Base-by-base conservation (phyloP, 2,888 invertebrate species). In the Drosophila paranaensis region DNA sequence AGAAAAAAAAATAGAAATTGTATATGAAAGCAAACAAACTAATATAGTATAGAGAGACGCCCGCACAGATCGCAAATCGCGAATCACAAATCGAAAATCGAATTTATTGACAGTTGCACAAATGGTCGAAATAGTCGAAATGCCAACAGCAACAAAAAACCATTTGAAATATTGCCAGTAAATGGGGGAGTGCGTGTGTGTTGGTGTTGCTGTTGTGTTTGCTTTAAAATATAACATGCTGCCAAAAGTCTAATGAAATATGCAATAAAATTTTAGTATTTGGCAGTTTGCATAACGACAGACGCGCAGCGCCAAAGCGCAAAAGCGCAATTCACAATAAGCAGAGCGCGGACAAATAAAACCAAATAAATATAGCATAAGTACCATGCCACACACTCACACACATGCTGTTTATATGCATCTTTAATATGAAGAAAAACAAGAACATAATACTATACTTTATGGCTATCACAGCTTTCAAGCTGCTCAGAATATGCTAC, bases 181-280 rank as follows among this genome's bases (percentile, higher is more conserved):
- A 60, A 46, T 65, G 50, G 40, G 27, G 6, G 48, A 43, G 48
- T 35, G 54, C 37, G 20, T 42, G n/a, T n/a, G 35, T 40, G 43
- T 50, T 14, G 16, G 42, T 37, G 30, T 33, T 33, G 30, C 6
- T 33, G 30, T 33, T 33, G 30, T 70, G 54, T 77, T 74, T 80
- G 75, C 82, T 70, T 85, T 72, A 72, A 85, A 78, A 78, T 67
- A 85, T 78, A 75, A 80, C 79, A 79, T 62, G 66, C 77, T 75
- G 70, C 46, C 79, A 78, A 82, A 83, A 90, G 71, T 88, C 81
- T 85, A 89, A 89, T 88, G 90, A 89, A 89, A 86, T 86, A 88
- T 88, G 88, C 86, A 89, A 88, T 89, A 88, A 89, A 85, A 88
- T 85, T 79, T 79, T 70, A 89, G 77, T 88, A 55, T 84, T 85